phyloP scores from a whole-genome alignment of 2,888 invertebrate species.

The Nomada fucata region DNA sequence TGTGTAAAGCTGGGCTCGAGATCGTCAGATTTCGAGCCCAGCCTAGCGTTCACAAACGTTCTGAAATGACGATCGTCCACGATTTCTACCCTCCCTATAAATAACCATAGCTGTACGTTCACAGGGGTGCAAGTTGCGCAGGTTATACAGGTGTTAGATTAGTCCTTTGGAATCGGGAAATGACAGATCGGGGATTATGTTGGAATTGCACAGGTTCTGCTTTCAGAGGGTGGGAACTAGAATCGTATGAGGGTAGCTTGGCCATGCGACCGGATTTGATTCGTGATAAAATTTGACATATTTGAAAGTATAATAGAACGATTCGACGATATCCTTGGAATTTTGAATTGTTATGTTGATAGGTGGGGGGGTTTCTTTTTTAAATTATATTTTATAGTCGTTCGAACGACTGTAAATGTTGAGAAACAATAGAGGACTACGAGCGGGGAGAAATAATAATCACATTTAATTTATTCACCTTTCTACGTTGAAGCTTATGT shows the following conservation, averaged over 20 bases:
- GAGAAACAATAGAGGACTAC: too few relatives aligned
- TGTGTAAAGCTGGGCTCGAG: too few relatives aligned
- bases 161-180: not conserved
- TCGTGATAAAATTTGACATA: too few relatives aligned
- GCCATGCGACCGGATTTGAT: not conserved
- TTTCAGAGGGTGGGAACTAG: not conserved
- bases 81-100: slow-evolving; percentile 32
- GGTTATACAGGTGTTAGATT: slow-evolving; percentile 32
- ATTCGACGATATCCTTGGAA: too few relatives aligned
- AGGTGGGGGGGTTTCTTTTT: too few relatives aligned
- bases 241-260: not conserved
- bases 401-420: too few relatives aligned
- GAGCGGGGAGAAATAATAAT: too few relatives aligned
- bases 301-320: too few relatives aligned
- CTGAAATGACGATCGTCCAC: slow-evolving; percentile 27
- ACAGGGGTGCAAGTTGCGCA: slow-evolving; percentile 21
- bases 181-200: not conserved
- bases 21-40: slow-evolving; percentile 12
- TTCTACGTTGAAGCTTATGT: too few relatives aligned
- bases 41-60: slow-evolving; percentile 15
- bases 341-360: too few relatives aligned
- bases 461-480: too few relatives aligned
- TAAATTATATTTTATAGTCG: too few relatives aligned
- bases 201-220: not conserved
- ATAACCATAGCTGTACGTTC: slow-evolving; percentile 3